phyloP scores from a whole-genome alignment of 2,113 vertebrate species.

The Mus musculus region GRCm39 chr17:88840501-88841000 shows the following conservation, averaged over 20 bases:
- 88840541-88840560: slow-evolving; percentile 8
- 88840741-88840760: neutral
- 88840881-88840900: neutral
- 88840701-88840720: neutral
- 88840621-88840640: neutral
- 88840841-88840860: neutral
- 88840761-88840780: slow-evolving; percentile 24
- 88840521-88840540: neutral
- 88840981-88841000: neutral
- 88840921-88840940: neutral
- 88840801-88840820: neutral
- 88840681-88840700: neutral
- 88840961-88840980: neutral
- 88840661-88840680: neutral
- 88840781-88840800: slow-evolving; percentile 10
- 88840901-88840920: neutral
- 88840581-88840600: slow-evolving; percentile 42
- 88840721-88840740: neutral
- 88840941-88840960: neutral
- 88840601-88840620: neutral
- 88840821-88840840: neutral
- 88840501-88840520: slow-evolving; percentile 10
- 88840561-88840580: slow-evolving; percentile 18
- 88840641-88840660: neutral
- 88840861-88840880: neutral